Evolutionary conservation across 2,113 vertebrate species (phyloP).

Genomic region (Otus sunia): DNA sequence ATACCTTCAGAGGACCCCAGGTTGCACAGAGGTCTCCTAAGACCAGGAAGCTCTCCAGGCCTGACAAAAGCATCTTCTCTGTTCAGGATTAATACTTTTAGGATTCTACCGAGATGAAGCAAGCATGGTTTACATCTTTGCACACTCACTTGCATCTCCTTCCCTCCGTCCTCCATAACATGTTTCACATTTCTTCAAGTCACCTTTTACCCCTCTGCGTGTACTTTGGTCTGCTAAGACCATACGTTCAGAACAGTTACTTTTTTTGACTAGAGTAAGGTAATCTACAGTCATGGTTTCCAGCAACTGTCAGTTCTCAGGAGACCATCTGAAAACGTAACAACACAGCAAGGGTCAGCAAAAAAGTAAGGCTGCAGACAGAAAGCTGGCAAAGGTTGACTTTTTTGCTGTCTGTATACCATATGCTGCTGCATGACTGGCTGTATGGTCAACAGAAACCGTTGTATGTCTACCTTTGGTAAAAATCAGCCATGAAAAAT

Average conservation of each 20-base stretch:
- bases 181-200: not conserved
- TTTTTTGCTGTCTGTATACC: not conserved
- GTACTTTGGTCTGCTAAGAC: not conserved
- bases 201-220: not conserved
- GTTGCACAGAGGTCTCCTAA: not conserved
- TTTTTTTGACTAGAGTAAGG: not conserved
- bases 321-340: conserved; percentile 2
- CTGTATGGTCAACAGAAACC: not conserved
- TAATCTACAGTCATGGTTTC: conserved; percentile 3
- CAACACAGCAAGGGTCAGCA: conserved; percentile 28
- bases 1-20: not conserved
- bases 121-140: not conserved
- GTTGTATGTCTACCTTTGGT: not conserved
- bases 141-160: not conserved
- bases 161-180: not conserved
- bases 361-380: conserved; percentile 7
- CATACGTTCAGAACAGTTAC: not conserved
- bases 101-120: not conserved
- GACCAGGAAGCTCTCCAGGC: not conserved
- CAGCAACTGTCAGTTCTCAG: conserved; percentile 20
- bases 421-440: not conserved
- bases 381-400: conserved; percentile 40
- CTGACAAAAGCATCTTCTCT: not conserved
- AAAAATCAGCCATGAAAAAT: not conserved
- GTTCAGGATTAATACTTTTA: not conserved